Evolutionary conservation across 2,113 vertebrate species (phyloP).

Genomic region (Python bivittatus): DNA sequence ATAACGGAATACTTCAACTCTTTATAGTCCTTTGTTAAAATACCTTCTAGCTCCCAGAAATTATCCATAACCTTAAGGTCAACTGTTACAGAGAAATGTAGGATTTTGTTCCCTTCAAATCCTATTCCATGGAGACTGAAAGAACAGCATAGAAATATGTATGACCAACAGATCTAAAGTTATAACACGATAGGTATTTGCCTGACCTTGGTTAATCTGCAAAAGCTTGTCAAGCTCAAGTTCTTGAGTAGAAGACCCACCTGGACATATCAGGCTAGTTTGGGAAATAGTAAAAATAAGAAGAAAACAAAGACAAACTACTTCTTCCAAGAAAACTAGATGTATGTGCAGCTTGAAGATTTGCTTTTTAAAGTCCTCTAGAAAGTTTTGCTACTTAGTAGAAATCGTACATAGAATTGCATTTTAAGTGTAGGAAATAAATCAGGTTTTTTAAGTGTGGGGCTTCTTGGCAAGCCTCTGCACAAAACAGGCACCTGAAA

Average conservation of each 20-base stretch:
- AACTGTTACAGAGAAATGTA: not conserved
- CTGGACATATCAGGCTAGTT: not conserved
- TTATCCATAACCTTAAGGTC: not conserved
- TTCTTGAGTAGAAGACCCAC: not conserved
- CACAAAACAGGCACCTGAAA: not conserved
- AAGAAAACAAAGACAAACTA: not conserved
- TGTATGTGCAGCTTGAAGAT: not conserved
- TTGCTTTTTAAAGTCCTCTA: not conserved
- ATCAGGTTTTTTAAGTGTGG: not conserved
- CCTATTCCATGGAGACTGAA: not conserved
- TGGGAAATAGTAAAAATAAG: not conserved
- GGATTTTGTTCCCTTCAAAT: not conserved
- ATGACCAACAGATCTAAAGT: not conserved
- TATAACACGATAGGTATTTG: not conserved
- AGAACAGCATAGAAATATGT: not conserved
- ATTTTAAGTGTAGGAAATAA: not conserved
- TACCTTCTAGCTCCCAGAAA: not conserved
- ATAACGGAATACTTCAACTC: not conserved
- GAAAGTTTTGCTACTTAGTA: not conserved
- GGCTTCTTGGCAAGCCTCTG: not conserved
- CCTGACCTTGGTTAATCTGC: not conserved
- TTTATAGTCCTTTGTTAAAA: slow-evolving; percentile 16
- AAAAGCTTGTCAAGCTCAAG: not conserved
- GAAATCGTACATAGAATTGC: not conserved
- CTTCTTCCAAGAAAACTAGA: not conserved